Conservation (phyloP, 2,888 invertebrate genomes). For the Cheilosia impressa region DNA sequence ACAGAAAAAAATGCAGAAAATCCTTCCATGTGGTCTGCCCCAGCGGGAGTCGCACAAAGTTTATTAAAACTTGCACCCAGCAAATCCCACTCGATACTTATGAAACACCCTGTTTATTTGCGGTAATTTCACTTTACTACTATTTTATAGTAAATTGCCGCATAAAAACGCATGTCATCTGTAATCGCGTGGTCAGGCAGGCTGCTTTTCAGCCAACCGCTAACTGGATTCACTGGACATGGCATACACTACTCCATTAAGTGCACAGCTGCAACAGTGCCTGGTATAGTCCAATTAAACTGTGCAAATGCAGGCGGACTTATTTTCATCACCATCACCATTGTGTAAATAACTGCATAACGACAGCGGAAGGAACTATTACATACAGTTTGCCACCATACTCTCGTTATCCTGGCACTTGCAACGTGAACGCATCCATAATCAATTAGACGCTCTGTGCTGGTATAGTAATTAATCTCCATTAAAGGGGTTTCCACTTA, state of each 20-base stretch:
- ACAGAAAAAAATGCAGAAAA: neutral
- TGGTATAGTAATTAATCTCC: conserved; percentile 69
- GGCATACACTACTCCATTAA: neutral
- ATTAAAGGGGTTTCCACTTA: conserved; percentile 65
- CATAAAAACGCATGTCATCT: conserved; percentile 70
- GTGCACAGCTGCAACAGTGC: conserved; percentile 26
- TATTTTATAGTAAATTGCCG: conserved; percentile 76
- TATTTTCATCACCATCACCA: conserved; percentile 69
- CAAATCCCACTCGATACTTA: conserved; percentile 53
- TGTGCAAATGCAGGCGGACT: conserved; percentile 39
- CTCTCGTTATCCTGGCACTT: conserved; percentile 47
- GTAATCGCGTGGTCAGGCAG: conserved; percentile 37
- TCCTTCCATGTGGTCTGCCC: conserved; percentile 38
- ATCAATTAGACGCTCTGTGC: conserved; percentile 65
- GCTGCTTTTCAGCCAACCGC: conserved; percentile 49
- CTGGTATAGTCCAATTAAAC: conserved; percentile 30
- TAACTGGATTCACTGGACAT: neutral
- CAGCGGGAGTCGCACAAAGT: neutral
- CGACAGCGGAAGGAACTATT: conserved; percentile 66
- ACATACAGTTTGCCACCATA: conserved; percentile 52
- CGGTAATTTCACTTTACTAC: conserved; percentile 71
- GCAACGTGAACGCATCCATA: conserved; percentile 40
- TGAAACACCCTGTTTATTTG: conserved; percentile 76
- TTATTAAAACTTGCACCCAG: conserved; percentile 42
- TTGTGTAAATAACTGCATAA: conserved; percentile 68